Percentiles rank a stretch among this genome's conserved stretches.
Conservation (phyloP, 2,888 invertebrate species). For the Selenia dentaria region DNA sequence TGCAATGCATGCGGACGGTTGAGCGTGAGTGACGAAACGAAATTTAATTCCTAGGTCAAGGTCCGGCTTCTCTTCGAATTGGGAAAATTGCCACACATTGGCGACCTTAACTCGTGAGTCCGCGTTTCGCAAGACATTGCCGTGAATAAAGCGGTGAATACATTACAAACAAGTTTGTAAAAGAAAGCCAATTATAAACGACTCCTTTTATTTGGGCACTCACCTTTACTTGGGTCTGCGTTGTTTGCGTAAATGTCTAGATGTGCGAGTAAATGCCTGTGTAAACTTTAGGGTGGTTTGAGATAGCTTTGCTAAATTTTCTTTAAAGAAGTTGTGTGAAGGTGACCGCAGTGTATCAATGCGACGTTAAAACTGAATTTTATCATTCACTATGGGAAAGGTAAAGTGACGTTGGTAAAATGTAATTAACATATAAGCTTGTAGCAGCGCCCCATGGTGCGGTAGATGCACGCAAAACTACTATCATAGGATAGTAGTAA, state of each 20-base stretch:
- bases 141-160: conserved; percentile 54
- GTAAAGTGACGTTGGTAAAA: too few species aligned
- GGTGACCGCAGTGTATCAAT: too few species aligned
- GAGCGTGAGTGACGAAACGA: conserved; percentile 68
- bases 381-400: too few species aligned
- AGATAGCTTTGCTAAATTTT: neutral
- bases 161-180: conserved; percentile 34
- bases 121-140: conserved; percentile 66
- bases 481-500: too few species aligned
- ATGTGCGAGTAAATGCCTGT: conserved; percentile 1
- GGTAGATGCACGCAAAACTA: too few species aligned
- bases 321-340: too few species aligned
- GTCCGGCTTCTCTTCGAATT: conserved; percentile 80
- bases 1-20: conserved; percentile 55
- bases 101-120: conserved; percentile 76
- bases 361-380: too few species aligned
- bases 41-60: conserved; percentile 82
- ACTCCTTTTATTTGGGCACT: conserved; percentile 19
- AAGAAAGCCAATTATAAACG: conserved; percentile 24
- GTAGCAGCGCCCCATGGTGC: too few species aligned
- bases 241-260: conserved; percentile 14
- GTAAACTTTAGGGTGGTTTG: conserved; percentile 4
- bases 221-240: conserved; percentile 12
- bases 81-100: conserved; percentile 81
- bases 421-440: too few species aligned